phyloP scores from a whole-genome alignment of 2,797 vertebrate species.

The Macroramphosus scolopax region DNA sequence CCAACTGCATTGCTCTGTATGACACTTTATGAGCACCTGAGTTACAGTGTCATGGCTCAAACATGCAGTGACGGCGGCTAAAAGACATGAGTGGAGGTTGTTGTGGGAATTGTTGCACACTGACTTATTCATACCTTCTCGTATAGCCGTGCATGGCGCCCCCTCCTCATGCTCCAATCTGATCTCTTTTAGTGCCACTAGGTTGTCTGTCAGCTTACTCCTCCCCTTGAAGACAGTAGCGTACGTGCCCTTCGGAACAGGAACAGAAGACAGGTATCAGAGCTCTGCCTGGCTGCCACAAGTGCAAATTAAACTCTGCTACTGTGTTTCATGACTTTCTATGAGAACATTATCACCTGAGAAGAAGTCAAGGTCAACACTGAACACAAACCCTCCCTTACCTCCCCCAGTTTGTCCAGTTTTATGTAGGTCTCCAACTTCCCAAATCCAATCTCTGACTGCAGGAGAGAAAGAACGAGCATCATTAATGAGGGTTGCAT shows the following conservation, averaged over 20 bases:
- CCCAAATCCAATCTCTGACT: conserved; percentile 97
- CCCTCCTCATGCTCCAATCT: conserved; percentile 93
- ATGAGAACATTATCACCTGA: conserved; percentile 41
- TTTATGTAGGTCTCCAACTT: conserved; percentile 98
- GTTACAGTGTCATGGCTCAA: neutral
- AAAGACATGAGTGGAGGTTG: neutral
- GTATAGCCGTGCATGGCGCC: conserved; percentile 92
- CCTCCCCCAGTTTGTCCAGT: conserved; percentile 96
- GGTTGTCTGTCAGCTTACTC: conserved; percentile 94
- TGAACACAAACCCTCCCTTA: conserved; percentile 51
- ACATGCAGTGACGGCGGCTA: neutral
- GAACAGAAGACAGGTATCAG: neutral
- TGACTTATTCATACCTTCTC: conserved; percentile 90
- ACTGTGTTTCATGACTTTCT: conserved; percentile 3
- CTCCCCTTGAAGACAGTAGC: conserved; percentile 95
- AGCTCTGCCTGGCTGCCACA: neutral
- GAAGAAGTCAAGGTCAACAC: conserved; percentile 6
- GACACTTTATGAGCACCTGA: no score
- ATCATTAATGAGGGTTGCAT: conserved; percentile 35
- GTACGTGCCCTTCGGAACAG: conserved; percentile 84
- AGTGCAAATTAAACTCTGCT: conserved; percentile 14
- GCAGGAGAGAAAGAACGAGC: conserved; percentile 49
- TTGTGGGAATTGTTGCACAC: no score
- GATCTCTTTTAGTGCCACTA: conserved; percentile 96
- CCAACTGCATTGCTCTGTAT: no score